Conservation (phyloP, 2,888 invertebrate genomes). For the Cephus sareptanus region DNA sequence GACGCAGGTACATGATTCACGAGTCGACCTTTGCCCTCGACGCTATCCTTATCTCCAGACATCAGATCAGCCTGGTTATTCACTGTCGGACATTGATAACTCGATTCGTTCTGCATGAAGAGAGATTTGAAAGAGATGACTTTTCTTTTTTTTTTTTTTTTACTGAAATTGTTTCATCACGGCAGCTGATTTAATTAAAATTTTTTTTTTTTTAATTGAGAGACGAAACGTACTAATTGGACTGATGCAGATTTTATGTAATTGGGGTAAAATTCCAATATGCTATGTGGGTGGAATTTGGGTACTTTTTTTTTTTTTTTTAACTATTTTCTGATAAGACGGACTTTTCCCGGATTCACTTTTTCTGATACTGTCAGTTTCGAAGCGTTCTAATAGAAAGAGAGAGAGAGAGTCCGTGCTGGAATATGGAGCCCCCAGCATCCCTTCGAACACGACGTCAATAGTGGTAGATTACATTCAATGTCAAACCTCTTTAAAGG, state of each 20-base stretch:
- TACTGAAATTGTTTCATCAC: background rate
- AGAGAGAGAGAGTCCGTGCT: background rate
- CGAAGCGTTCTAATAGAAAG: background rate
- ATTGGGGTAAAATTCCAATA: background rate
- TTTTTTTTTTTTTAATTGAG: background rate
- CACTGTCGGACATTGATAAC: background rate
- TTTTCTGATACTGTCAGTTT: background rate
- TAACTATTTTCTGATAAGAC: background rate
- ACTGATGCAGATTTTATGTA: background rate
- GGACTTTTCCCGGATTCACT: background rate
- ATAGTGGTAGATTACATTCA: slow-evolving; percentile 21
- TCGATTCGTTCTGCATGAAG: background rate
- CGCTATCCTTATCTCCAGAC: background rate
- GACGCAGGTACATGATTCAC: slow-evolving; percentile 18
- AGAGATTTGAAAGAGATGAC: background rate
- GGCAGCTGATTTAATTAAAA: background rate
- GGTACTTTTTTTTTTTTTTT: no score
- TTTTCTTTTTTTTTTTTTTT: background rate
- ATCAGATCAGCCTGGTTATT: background rate
- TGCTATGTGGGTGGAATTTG: no score
- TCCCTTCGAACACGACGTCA: slow-evolving; percentile 9
- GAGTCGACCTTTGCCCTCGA: slow-evolving; percentile 19
- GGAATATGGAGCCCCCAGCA: background rate
- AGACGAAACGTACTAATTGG: background rate
- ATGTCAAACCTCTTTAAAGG: slow-evolving; percentile 10